Evolutionary conservation across 2,797 vertebrate genomes (phyloP).

Genomic region (Aldrovandia affinis): DNA sequence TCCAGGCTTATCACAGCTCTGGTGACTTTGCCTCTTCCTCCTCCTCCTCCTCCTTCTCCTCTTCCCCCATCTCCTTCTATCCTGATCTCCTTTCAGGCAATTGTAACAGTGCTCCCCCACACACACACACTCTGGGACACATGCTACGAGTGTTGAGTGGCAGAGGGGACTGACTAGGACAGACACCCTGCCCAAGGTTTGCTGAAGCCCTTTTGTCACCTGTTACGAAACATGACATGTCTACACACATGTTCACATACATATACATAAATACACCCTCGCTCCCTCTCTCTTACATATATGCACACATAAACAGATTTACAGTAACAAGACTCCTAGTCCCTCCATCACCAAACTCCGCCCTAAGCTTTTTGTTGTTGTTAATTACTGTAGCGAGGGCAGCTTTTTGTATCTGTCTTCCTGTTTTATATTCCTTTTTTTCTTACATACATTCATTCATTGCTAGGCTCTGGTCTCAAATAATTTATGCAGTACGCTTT

Average conservation of each 20-base stretch:
- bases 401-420: not conserved
- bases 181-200: constrained; percentile 1
- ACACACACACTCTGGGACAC: not conserved
- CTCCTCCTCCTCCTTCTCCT: constrained; percentile 94
- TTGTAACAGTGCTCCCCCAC: not conserved
- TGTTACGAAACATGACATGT: constrained; percentile 12
- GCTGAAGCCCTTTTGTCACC: not conserved
- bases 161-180: not conserved
- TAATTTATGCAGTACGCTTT: too few relatives aligned
- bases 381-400: not conserved
- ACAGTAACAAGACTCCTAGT: constrained; percentile 10
- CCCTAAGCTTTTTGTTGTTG: not conserved
- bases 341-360: not conserved
- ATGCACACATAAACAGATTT: not conserved
- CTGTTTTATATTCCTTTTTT: not conserved
- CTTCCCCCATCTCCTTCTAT: constrained; percentile 90
- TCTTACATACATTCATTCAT: too few relatives aligned
- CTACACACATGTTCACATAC: constrained; percentile 19
- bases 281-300: constrained; percentile 11
- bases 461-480: not conserved
- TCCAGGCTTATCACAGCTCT: not conserved
- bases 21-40: constrained; percentile 59
- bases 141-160: not conserved
- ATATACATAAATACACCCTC: constrained; percentile 18
- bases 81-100: constrained; percentile 63